A percentile compares a stretch with the other conserved stretches of the same genome.
phyloP scores from a whole-genome alignment of 2,113 vertebrate species.

The Thamnaconus septentrionalis region DNA sequence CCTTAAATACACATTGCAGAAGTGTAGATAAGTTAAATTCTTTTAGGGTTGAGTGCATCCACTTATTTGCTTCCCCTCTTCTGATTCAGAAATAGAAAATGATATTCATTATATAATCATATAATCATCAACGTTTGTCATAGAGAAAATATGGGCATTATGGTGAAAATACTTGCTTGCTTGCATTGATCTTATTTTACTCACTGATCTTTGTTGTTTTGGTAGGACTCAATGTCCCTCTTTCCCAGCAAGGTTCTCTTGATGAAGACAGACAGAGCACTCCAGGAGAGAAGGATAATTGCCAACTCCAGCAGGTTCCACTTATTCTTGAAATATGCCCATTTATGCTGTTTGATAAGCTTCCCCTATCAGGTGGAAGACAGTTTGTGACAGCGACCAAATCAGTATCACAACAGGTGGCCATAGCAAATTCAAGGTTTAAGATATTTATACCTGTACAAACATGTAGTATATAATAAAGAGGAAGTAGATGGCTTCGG shows the following conservation, averaged over 20 bases:
- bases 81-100: neutral
- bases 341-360: slow-evolving; percentile 81
- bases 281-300: slow-evolving; percentile 91
- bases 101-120: neutral
- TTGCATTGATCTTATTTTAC: slow-evolving; percentile 22
- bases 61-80: neutral
- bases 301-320: slow-evolving; percentile 88
- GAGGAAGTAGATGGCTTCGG: slow-evolving; percentile 87
- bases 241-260: slow-evolving; percentile 84
- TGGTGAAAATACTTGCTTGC: neutral
- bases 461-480: slow-evolving; percentile 93
- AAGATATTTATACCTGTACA: slow-evolving; percentile 78
- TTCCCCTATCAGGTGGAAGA: slow-evolving; percentile 77
- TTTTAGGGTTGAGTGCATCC: too few species aligned
- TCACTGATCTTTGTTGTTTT: slow-evolving; percentile 83
- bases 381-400: neutral
- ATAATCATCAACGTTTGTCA: neutral
- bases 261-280: slow-evolving; percentile 85
- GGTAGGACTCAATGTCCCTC: slow-evolving; percentile 83
- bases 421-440: neutral
- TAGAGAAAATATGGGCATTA: neutral
- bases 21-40: too few species aligned
- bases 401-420: neutral
- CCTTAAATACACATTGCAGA: too few species aligned
- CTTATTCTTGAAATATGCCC: slow-evolving; percentile 86